A percentile compares a stretch with the other conserved stretches of the same genome.
Evolutionary conservation across 1,140 invertebrate genomes (phyloP).

Genomic region (Drosophila funebris): DNA sequence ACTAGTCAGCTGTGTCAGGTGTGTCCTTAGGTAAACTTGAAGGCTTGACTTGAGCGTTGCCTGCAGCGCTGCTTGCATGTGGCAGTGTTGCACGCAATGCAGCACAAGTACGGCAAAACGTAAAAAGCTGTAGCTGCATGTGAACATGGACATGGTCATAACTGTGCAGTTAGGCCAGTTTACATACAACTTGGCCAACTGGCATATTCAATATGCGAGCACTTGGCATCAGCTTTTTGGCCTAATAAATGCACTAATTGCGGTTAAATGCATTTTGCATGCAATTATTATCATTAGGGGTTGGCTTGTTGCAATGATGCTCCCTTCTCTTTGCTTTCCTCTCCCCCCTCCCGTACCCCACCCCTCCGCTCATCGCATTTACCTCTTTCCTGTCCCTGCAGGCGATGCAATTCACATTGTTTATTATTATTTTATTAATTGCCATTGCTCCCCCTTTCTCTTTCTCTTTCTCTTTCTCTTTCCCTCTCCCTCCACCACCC

Average conservation of each 20-base stretch:
- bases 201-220: conserved; percentile 65
- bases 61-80: conserved; percentile 27
- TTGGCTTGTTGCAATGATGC: conserved; percentile 48
- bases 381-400: background rate
- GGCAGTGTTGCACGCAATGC: conserved; percentile 30
- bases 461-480: background rate
- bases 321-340: background rate
- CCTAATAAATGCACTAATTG: conserved; percentile 83
- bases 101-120: background rate
- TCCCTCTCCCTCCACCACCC: too few relatives aligned
- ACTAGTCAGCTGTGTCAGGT: conserved; percentile 4
- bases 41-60: conserved; percentile 16
- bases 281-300: conserved; percentile 83
- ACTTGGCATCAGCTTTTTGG: conserved; percentile 68
- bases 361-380: background rate
- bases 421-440: conserved; percentile 5
- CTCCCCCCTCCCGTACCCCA: background rate
- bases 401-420: background rate
- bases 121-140: background rate
- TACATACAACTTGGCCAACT: conserved; percentile 50
- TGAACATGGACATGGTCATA: conserved; percentile 7
- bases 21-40: conserved; percentile 43
- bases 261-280: conserved; percentile 83
- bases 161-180: conserved; percentile 8
- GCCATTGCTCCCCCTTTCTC: background rate